Evolutionary conservation across 2,888 invertebrate species (phyloP), one percentile per base, ranked within the genome.

Genomic region (Drosophila nigricruria): DNA sequence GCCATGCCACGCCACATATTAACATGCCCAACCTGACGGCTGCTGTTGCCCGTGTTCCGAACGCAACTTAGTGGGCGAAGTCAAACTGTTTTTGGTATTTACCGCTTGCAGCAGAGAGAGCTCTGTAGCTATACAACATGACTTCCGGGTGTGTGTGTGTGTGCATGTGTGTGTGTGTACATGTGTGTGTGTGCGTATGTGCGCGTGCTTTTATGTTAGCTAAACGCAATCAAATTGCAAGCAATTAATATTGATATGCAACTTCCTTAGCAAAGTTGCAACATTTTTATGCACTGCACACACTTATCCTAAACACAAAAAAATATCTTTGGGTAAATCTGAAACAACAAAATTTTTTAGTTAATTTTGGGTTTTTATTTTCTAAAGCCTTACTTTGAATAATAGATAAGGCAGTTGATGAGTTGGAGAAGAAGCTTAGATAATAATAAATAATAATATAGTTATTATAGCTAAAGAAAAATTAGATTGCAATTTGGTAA

Each of bases 51-150:
- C 53, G 58, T 71, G 63, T 75, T 64, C 65, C 61, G 64, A 87
- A 79, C 61, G 65, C 88, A 85, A 88, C 86, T 80, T 88, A 88
- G 86, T 86, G 88, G 83, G 89, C 78, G 88, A 83, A 83, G 86
- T 88, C 89, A 83, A 87, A 86, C 83, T 79, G 87, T 81, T 80
- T 80, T 69, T 73, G 83, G 70, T 66, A 82, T 88, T 83, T 80
- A 81, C 77, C 77, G 82, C 65, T 79, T 71, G 73, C 70, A 86
- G 87, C 69, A 86, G 87, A 72, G 87, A 72, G 80, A 77, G 75
- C 60, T 71, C 36, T 53, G 27, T 5, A 36, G 40, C 62, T 36
- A 66, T 66, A 66, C 49, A 66, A 79, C 72, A 61, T 71, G 25
- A 34, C 52, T 53, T 53, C 36, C 25, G 67, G 60, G 42, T 57